These are phyloP conservation scores for Drosophila pseudoobscura DNA, from an alignment of 1,140 invertebrate species.

Conservation along the genomic window DNA sequence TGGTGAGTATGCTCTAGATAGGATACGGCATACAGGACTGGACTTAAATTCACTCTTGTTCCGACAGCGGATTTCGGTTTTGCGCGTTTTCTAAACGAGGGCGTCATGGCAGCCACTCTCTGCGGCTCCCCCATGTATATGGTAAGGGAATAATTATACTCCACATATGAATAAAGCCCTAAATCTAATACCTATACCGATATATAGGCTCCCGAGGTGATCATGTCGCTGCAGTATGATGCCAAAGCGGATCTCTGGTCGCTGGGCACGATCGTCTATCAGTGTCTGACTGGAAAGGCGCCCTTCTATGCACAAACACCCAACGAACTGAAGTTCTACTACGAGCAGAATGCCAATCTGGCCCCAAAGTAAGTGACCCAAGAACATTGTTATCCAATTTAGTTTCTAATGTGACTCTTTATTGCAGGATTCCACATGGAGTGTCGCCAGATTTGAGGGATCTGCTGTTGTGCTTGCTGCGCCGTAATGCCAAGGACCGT, in stretches of 20 bases:
- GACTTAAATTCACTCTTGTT: neutral
- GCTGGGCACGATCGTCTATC: conserved; percentile 99
- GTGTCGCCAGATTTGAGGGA: conserved; percentile 95
- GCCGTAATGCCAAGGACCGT: conserved; percentile 96
- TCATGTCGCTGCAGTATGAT: conserved; percentile 99
- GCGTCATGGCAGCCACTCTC: conserved; percentile 99
- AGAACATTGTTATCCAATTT: neutral
- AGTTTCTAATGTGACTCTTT: neutral
- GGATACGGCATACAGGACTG: neutral
- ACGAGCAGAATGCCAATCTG: conserved; percentile 98
- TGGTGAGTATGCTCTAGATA: conserved; percentile 48
- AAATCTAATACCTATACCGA: neutral
- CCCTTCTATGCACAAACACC: conserved; percentile 99
- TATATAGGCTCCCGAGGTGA: conserved; percentile 97
- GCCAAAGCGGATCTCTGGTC: conserved; percentile 99
- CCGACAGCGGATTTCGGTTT: conserved; percentile 97
- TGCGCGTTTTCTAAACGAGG: conserved; percentile 98
- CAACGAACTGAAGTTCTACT: conserved; percentile 98
- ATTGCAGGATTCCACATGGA: conserved; percentile 93
- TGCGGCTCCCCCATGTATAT: conserved; percentile 99
- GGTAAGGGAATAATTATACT: conserved; percentile 84
- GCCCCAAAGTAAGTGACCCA: conserved; percentile 92
- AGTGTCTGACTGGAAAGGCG: conserved; percentile 98
- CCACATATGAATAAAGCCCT: neutral
- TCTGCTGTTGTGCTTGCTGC: conserved; percentile 93